A percentile compares a stretch with the other conserved stretches of the same genome.
phyloP scores from a whole-genome alignment of 2,113 vertebrate species.

The Arothron firmamentum region DNA sequence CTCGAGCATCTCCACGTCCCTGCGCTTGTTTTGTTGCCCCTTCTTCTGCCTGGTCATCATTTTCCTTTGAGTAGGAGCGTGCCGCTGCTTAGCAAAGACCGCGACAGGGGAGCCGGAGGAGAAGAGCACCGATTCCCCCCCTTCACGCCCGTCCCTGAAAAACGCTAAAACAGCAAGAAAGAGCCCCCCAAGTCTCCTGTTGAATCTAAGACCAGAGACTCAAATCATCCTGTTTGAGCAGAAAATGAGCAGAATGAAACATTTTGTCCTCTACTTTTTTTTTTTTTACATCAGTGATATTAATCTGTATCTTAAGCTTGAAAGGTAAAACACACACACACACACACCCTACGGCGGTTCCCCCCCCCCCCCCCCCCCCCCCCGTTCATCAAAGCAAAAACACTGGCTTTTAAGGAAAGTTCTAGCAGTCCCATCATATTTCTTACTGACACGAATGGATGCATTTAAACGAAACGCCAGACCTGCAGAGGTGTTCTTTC shows the following conservation, averaged over 20 bases:
- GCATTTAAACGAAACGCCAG: slow-evolving; percentile 24
- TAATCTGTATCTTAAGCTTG: slow-evolving; percentile 9
- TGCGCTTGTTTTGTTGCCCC: slow-evolving; percentile 37
- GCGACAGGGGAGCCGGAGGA: slow-evolving; percentile 38
- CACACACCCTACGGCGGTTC: slow-evolving; percentile 8
- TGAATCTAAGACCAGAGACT: not conserved
- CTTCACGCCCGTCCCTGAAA: slow-evolving; percentile 60
- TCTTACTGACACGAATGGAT: slow-evolving; percentile 28
- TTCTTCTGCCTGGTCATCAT: slow-evolving; percentile 68
- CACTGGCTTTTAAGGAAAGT: no score
- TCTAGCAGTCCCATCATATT: not conserved
- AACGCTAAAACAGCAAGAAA: not conserved
- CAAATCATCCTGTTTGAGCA: not conserved
- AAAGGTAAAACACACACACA: slow-evolving; percentile 16
- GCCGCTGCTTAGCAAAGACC: slow-evolving; percentile 62
- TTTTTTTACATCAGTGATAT: slow-evolving; percentile 1
- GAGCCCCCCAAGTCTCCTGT: no score
- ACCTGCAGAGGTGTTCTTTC: slow-evolving; percentile 19
- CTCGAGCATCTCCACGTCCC: slow-evolving; percentile 21
- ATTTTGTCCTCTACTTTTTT: not conserved
- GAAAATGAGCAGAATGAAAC: not conserved
- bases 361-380: not conserved
- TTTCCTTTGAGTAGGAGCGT: slow-evolving; percentile 58
- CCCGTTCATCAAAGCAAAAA: slow-evolving; percentile 24
- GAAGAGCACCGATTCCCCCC: slow-evolving; percentile 48